A percentile compares a stretch with the other conserved stretches of the same genome.
phyloP scores from a whole-genome alignment of 2,113 vertebrate genomes.

The Onychostruthus taczanowskii region DNA sequence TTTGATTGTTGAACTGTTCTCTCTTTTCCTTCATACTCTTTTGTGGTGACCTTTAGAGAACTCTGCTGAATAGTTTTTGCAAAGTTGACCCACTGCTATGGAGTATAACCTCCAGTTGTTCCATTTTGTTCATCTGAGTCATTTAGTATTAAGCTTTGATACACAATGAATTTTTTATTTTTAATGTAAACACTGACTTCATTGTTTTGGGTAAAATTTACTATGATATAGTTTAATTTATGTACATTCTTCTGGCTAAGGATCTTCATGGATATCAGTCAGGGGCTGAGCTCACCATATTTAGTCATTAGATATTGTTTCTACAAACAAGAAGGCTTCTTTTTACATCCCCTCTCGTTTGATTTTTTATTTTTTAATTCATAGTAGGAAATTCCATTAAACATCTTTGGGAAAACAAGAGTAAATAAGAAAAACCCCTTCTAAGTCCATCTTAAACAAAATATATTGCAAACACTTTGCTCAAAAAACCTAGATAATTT shows the following conservation, averaged over 20 bases:
- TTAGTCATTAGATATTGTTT: not conserved
- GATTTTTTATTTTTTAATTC: not conserved
- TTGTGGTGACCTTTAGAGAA: constrained; percentile 9
- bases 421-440: not conserved
- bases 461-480: not conserved
- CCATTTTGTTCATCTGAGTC: constrained; percentile 4
- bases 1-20: constrained; percentile 37
- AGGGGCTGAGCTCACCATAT: not conserved
- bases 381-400: not conserved
- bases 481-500: not conserved
- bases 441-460: not conserved
- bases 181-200: not conserved
- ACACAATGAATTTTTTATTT: not conserved
- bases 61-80: constrained; percentile 49
- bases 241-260: not conserved
- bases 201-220: not conserved
- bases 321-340: not conserved
- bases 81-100: constrained; percentile 5
- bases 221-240: not conserved
- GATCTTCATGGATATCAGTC: not conserved
- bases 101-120: not conserved
- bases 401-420: not conserved
- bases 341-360: not conserved
- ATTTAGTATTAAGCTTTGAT: not conserved
- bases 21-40: not conserved